Evolutionary conservation across 2,888 invertebrate species (phyloP).

Genomic region (Ypsolopha scabrella): DNA sequence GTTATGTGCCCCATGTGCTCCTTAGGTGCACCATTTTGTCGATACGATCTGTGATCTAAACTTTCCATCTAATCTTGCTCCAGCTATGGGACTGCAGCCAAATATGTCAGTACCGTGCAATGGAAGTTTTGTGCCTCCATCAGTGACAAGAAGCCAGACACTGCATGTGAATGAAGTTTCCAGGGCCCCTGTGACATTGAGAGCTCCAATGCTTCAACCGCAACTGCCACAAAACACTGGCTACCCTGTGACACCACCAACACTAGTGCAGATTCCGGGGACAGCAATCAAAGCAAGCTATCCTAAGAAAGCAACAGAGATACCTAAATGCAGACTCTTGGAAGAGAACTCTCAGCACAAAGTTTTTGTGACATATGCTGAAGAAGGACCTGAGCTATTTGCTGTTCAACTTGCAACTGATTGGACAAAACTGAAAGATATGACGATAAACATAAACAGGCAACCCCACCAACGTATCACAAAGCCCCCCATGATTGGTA

Average conservation of each 20-base stretch:
- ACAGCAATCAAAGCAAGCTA: slow-evolving; percentile 27
- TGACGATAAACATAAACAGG: slow-evolving; percentile 79
- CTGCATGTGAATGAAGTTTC: slow-evolving; percentile 40
- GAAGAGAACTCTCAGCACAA: too few relatives aligned
- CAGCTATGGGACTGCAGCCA: slow-evolving; percentile 52
- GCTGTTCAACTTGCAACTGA: slow-evolving; percentile 77
- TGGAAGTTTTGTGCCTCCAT: slow-evolving; percentile 28
- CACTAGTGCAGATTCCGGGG: slow-evolving; percentile 16
- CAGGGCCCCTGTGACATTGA: slow-evolving; percentile 41
- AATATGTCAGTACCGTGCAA: slow-evolving; percentile 41
- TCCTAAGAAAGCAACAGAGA: slow-evolving; percentile 50
- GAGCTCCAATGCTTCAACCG: slow-evolving; percentile 43
- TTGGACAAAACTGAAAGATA: slow-evolving; percentile 70
- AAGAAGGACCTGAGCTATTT: slow-evolving; percentile 84
- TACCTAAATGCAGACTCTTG: slow-evolving; percentile 63
- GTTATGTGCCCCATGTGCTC: too few relatives aligned
- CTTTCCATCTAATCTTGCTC: slow-evolving; percentile 54
- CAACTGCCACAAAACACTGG: slow-evolving; percentile 20
- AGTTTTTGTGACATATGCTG: slow-evolving; percentile 82
- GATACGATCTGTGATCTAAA: too few relatives aligned
- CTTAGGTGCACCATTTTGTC: too few relatives aligned
- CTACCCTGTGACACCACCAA: slow-evolving; percentile 8
- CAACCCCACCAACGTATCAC: slow-evolving; percentile 71
- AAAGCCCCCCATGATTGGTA: slow-evolving; percentile 79
- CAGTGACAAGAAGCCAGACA: slow-evolving; percentile 41